Conservation (phyloP, 1,140 invertebrate species). For the Caenorhabditis latens region DNA sequence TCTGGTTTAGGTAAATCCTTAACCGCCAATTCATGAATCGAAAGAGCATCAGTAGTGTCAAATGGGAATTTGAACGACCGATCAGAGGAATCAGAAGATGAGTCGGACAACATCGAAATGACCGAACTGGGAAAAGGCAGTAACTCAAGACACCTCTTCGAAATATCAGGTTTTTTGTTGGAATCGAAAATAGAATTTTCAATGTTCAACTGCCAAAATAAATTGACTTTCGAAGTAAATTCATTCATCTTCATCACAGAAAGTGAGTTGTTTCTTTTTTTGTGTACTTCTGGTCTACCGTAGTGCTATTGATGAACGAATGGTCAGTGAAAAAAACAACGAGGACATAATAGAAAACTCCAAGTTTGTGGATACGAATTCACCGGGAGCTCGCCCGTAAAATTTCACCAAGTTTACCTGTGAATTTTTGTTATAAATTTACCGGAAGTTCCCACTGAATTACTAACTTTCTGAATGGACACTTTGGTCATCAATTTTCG, state of each 20-base stretch:
- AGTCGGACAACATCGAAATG: constrained; percentile 34
- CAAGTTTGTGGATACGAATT: no score
- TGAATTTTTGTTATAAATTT: no score
- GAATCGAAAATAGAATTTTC: constrained; percentile 38
- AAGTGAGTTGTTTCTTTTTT: not conserved
- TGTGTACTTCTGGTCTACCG: not conserved
- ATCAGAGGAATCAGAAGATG: constrained; percentile 28
- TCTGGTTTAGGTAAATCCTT: constrained; percentile 23
- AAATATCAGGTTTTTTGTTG: constrained; percentile 19
- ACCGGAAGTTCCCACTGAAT: no score
- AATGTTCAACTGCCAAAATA: not conserved
- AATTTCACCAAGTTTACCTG: no score
- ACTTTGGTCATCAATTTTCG: no score
- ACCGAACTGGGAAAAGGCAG: not conserved
- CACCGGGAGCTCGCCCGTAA: no score
- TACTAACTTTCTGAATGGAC: no score
- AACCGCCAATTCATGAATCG: constrained; percentile 17
- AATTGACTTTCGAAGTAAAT: not conserved
- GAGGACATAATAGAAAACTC: not conserved
- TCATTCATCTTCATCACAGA: constrained; percentile 4
- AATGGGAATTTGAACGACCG: constrained; percentile 37
- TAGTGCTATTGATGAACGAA: not conserved
- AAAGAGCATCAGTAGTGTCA: constrained; percentile 22
- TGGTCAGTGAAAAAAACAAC: no score
- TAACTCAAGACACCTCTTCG: not conserved